Evolutionary conservation across 2,888 invertebrate genomes (phyloP).

Genomic region (Himalopsyche tibetana): DNA sequence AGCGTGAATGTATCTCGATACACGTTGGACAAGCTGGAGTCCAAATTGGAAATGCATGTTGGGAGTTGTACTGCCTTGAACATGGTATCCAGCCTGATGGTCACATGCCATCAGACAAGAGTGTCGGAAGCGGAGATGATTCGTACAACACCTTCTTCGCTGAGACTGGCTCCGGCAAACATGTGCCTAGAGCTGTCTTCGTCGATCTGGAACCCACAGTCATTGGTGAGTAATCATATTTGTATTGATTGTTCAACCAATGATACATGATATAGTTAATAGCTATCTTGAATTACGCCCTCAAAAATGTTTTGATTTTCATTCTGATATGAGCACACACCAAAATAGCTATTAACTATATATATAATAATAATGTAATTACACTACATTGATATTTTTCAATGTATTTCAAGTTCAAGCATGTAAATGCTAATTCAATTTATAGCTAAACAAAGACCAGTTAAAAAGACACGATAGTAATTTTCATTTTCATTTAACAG

Average conservation of each 20-base stretch:
- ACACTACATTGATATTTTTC: no score
- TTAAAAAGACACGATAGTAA: slow-evolving; percentile 87
- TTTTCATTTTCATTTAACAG: slow-evolving; percentile 85
- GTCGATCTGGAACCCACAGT: slow-evolving; percentile 98
- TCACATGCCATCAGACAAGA: slow-evolving; percentile 95
- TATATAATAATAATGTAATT: no score
- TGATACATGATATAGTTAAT: no score
- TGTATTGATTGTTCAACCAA: slow-evolving; percentile 74
- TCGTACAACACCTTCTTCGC: slow-evolving; percentile 97
- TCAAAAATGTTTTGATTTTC: no score
- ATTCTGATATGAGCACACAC: no score
- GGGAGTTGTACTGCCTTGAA: slow-evolving; percentile 94
- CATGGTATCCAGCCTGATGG: slow-evolving; percentile 96
- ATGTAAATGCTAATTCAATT: not conserved
- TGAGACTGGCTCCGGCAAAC: slow-evolving; percentile 96
- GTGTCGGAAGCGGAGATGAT: slow-evolving; percentile 93
- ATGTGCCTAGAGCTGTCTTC: slow-evolving; percentile 95
- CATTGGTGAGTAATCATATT: slow-evolving; percentile 83
- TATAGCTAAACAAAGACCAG: not conserved
- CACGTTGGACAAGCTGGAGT: slow-evolving; percentile 91
- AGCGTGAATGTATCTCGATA: slow-evolving; percentile 88
- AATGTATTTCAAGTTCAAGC: no score
- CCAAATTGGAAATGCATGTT: slow-evolving; percentile 93
- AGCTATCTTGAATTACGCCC: no score
- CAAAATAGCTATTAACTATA: no score